A percentile compares a stretch with the other conserved stretches of the same genome.
Evolutionary conservation across 2,113 vertebrate genomes (phyloP).

Genomic region (Eupsittula cactorum): DNA sequence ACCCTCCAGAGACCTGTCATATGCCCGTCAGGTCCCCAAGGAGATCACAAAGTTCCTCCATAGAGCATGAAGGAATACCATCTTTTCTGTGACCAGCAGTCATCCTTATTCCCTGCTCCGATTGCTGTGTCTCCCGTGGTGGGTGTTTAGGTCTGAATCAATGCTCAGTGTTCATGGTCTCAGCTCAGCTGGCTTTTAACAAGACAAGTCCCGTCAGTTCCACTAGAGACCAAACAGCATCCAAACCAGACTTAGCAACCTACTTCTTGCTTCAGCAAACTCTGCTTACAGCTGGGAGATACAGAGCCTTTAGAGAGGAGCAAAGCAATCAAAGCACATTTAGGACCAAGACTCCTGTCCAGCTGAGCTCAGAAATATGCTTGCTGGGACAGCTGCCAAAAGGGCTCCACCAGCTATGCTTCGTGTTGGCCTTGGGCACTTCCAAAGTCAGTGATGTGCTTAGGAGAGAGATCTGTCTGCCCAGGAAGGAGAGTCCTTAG

Average conservation of each 20-base stretch:
- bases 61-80: background rate
- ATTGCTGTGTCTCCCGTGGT: background rate
- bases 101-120: background rate
- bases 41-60: background rate
- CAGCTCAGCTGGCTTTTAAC: conserved; percentile 27
- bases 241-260: conserved; percentile 40
- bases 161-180: background rate
- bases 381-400: conserved; percentile 45
- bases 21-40: background rate
- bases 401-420: conserved; percentile 12
- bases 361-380: conserved; percentile 66
- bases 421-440: conserved; percentile 41
- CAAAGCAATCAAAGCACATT: conserved; percentile 49
- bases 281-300: conserved; percentile 52
- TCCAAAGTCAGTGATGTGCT: conserved; percentile 20
- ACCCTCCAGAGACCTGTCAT: background rate
- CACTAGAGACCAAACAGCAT: conserved; percentile 22
- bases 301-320: conserved; percentile 44
- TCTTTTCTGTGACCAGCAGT: background rate
- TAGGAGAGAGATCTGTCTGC: background rate
- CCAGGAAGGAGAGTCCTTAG: background rate
- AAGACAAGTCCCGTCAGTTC: conserved; percentile 10
- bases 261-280: conserved; percentile 63
- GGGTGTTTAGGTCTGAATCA: background rate
- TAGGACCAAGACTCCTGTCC: conserved; percentile 52